Conservation (phyloP, 2,888 invertebrate species). For the Didymodactylos carnosus region DNA sequence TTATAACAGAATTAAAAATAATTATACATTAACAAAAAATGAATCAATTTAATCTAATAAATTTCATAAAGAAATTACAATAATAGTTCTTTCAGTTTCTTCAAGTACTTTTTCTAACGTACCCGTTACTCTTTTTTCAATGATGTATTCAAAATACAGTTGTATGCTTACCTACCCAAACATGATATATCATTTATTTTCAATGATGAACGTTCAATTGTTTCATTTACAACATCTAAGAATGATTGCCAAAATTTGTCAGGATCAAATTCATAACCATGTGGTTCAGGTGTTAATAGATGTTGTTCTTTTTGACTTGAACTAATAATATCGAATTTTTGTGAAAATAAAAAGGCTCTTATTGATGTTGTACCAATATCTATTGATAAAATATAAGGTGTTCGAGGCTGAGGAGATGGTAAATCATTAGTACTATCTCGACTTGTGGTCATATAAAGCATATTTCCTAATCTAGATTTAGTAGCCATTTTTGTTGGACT, state of each 20-base stretch:
- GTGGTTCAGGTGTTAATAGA: not conserved
- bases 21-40: too few species aligned
- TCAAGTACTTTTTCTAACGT: too few species aligned
- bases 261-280: not conserved
- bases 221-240: not conserved
- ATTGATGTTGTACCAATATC: not conserved
- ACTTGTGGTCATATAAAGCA: not conserved
- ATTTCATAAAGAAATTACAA: too few species aligned
- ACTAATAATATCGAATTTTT: not conserved
- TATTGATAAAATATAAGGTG: not conserved
- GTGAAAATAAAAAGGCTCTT: not conserved
- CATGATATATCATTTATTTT: not conserved
- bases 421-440: not conserved
- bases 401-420: not conserved
- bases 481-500: not conserved
- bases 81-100: too few species aligned
- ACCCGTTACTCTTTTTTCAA: too few species aligned
- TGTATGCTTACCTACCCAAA: too few species aligned
- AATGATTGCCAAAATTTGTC: not conserved
- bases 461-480: not conserved
- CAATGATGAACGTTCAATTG: not conserved
- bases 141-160: too few species aligned
- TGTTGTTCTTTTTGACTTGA: not conserved
- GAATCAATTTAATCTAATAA: too few species aligned
- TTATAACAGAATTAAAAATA: too few species aligned